These are phyloP conservation scores for Dynastes tityus DNA, from an alignment of 2,888 invertebrate species.

Conservation along the genomic window DNA sequence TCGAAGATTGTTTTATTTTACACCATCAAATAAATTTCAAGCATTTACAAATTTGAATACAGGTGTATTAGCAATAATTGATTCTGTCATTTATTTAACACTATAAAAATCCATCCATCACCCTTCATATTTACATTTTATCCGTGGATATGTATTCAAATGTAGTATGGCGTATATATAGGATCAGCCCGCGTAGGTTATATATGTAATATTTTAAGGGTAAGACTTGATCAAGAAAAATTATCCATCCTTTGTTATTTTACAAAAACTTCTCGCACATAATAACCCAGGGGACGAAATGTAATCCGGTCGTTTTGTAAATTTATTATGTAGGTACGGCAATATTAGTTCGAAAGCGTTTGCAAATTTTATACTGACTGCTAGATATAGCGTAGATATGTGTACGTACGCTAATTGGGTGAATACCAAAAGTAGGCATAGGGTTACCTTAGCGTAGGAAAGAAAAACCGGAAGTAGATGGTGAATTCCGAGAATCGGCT, in stretches of 20 bases:
- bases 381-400: neutral
- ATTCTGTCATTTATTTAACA: neutral
- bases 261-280: conserved; percentile 23
- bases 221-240: conserved; percentile 42
- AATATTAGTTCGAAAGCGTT: conserved; percentile 29
- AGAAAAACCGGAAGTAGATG: too few relatives aligned
- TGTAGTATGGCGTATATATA: neutral
- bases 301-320: conserved; percentile 29
- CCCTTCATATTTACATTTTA: neutral
- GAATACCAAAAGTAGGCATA: too few relatives aligned
- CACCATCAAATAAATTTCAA: too few relatives aligned
- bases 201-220: conserved; percentile 32
- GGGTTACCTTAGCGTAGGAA: too few relatives aligned
- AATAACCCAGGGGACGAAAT: conserved; percentile 34
- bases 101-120: neutral
- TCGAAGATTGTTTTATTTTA: too few relatives aligned
- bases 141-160: neutral
- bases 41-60: too few relatives aligned
- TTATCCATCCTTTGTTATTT: conserved; percentile 43
- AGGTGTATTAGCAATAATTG: neutral
- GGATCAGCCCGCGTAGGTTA: conserved; percentile 6
- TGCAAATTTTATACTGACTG: conserved; percentile 12
- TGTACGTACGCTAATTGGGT: neutral
- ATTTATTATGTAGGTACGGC: conserved; percentile 29
- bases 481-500: too few relatives aligned